Base-by-base conservation (phyloP, 1,140 invertebrate species). In the Anoplolepis gracilipes region DNA sequence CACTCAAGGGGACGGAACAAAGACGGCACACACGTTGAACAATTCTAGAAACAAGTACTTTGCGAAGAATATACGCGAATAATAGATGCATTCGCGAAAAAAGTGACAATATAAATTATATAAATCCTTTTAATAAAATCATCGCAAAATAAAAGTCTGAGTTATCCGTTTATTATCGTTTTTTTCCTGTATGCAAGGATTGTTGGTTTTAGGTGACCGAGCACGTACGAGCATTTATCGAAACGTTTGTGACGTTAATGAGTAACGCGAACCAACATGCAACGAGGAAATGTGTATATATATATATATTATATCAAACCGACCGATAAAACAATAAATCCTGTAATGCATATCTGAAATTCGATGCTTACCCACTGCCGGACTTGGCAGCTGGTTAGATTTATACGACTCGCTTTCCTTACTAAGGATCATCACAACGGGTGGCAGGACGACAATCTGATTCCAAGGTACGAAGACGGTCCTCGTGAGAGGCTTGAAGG, bases 391-490 rank as follows among this genome's bases (percentile, higher is more conserved):
- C 86, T 93, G 92, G 90, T 93, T 94, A n/a, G 93, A 91, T 92
- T 94, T 94, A 82, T 93, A 92, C 90, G 96, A 95, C 75, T 97
- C 96, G 73, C 95, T 96, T 84, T 97, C 97, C 87, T 98, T 97
- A 92, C 96, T 97, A 39, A 98, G 95, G 89, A 97, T 97, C 97
- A 99, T 98, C 88, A 97, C 96, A 42, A 99, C 97, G 1, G 98
- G 97, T 19, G 97, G 96, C 85, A 99, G 95, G 2, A 99, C 98
- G 5, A 99, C 98, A 87, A 99, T 99, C 95, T 98, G 97, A 96
- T 99, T 99, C 98, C 98, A 99, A 25, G 98, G 98, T 79, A 98
- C 98, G 93, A 98, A 98, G 64, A 99, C 97, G 11, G 98, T 98
- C 90, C 97, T 96, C 39, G 97, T 97, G 61, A 98, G 95, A 0